Evolutionary conservation across 2,888 invertebrate genomes (phyloP).

Genomic region (Eulithis testata): DNA sequence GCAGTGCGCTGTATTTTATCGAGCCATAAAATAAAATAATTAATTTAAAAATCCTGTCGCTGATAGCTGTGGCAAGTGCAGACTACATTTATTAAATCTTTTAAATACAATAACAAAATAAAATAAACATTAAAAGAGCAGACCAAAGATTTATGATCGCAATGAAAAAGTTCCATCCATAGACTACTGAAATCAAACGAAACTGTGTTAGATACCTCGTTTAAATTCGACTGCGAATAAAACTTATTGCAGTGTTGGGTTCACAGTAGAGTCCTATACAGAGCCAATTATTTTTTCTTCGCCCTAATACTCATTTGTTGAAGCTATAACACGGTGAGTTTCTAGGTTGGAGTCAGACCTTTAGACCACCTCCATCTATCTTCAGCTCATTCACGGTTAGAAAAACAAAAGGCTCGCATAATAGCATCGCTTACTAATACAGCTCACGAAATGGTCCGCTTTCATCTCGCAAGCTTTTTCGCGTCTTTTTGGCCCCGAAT

Average conservation of each 20-base stretch:
- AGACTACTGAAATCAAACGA: no score
- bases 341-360: slow-evolving; percentile 20
- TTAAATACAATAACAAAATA: neutral
- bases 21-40: slow-evolving; percentile 38
- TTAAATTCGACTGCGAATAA: no score
- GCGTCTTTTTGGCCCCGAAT: slow-evolving; percentile 80
- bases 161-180: no score
- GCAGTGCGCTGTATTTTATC: slow-evolving; percentile 27
- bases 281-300: no score
- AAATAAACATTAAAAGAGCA: neutral
- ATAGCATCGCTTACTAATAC: slow-evolving; percentile 76
- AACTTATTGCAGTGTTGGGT: no score
- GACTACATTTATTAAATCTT: slow-evolving; percentile 34
- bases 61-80: slow-evolving; percentile 28
- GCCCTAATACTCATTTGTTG: neutral
- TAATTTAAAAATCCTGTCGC: slow-evolving; percentile 30
- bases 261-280: no score
- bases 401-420: slow-evolving; percentile 64
- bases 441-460: slow-evolving; percentile 72
- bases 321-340: neutral
- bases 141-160: no score
- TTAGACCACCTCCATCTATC: slow-evolving; percentile 36
- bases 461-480: slow-evolving; percentile 73
- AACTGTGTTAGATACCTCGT: no score
- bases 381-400: slow-evolving; percentile 42